Evolutionary conservation across 2,113 vertebrate genomes (phyloP), one percentile per base, ranked within the genome.

Genomic region (Percopsis transmontana): DNA sequence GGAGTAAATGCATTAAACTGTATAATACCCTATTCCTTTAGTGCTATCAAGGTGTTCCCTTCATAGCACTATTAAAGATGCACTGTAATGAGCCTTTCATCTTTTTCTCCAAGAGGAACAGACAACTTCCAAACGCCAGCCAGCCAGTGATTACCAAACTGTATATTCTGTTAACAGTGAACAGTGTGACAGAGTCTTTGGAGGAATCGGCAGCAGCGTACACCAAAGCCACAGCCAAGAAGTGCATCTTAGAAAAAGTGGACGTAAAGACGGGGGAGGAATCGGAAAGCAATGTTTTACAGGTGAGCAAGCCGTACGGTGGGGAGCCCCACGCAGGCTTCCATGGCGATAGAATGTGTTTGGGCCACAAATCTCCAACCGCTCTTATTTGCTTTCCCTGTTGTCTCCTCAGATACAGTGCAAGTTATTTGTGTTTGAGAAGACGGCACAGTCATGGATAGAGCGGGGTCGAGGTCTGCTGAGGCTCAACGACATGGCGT

Each of bases 391-490:
- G 2, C 5, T 7, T 1, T 56, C 58, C 23, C 24, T 5, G 0
- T 1, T 2, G 7, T 23, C 3, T 13, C 70, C 52, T 44, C 89
- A 99, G 97, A 98, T 98, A 82, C 97, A 99, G 79, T 99, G 97
- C 90, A 99, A 99, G 91, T 91, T 99, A 73, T 99, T 99, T 69
- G 96, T 99, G 56, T 99, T 99, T 76, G 97, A 99, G 87, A 99
- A 98, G 90, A 93, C 81, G 2, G 95, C 94, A n/a, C 97, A 99
- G 90, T 98, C 97, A 0, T 99, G 97, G 97, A 97, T 98, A 83
- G 97, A 99, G 71, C 90, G 97, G 83, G 97, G 97, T 71, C 93
- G 97, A 78, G 97, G 97, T 10, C 92, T 97, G 52, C 94, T 99
- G 77, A 92, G 97, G 79, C 95, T 99, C 77, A 99, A 99, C 4